A percentile compares a stretch with the other conserved stretches of the same genome.
Conservation (phyloP, 2,888 invertebrate species). For the Notodromas monacha region DNA sequence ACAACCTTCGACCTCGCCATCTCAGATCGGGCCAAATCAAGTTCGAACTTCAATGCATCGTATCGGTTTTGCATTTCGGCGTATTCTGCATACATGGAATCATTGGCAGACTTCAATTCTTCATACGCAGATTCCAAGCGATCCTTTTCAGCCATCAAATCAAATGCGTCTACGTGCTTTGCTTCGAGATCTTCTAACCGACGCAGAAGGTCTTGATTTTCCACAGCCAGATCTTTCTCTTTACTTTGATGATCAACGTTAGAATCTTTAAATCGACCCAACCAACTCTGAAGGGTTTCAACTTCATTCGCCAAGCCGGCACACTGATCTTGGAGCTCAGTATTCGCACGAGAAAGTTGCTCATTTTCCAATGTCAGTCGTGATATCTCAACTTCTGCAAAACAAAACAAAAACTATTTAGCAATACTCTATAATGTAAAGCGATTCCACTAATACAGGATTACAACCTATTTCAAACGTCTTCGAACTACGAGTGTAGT, state of each 20-base stretch:
- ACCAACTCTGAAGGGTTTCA: neutral
- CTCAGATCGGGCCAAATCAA: neutral
- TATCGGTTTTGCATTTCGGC: neutral
- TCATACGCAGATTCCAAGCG: neutral
- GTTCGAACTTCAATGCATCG: neutral
- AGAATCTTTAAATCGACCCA: constrained; percentile 1
- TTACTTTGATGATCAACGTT: constrained; percentile 1
- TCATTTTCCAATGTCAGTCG: no score
- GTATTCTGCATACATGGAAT: constrained; percentile 1
- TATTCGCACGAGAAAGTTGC: no score
- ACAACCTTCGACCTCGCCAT: neutral
- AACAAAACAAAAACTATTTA: no score
- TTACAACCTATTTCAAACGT: no score
- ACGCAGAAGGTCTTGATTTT: neutral
- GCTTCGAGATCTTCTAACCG: neutral
- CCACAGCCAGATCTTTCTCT: neutral
- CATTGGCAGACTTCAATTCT: neutral
- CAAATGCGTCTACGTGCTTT: neutral
- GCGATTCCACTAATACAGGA: no score
- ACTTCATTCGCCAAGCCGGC: neutral
- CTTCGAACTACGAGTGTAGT: no score
- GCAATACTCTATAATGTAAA: no score
- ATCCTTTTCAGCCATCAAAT: neutral
- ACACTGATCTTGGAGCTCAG: neutral
- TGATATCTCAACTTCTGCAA: no score